Percentiles rank a stretch among this genome's conserved stretches.
These are phyloP conservation scores for Montipora cactus DNA, from an alignment of 64 coral and sea anemone species.

Conservation along the genomic window DNA sequence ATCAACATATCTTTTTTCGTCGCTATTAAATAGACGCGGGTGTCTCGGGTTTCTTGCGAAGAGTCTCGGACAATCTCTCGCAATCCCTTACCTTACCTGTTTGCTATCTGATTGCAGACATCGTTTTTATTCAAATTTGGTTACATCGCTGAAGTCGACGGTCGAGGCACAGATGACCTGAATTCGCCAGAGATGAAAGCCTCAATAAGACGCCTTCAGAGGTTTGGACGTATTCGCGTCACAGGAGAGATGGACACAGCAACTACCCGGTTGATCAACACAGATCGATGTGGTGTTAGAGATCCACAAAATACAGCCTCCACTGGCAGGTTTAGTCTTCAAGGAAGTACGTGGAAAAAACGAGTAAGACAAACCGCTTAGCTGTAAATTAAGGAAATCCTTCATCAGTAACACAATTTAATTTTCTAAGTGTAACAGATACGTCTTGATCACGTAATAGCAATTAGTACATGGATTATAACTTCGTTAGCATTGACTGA, in stretches of 20 bases:
- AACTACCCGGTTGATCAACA: slow-evolving; percentile 68
- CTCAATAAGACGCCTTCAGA: slow-evolving; percentile 69
- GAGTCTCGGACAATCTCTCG: neutral
- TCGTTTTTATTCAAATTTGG: slow-evolving; percentile 26
- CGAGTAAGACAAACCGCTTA: slow-evolving; percentile 51
- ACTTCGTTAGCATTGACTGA: no score
- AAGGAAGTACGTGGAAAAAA: slow-evolving; percentile 89
- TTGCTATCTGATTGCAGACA: neutral
- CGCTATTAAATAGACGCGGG: no score
- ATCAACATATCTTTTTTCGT: no score
- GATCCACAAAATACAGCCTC: slow-evolving; percentile 56
- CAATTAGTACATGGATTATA: no score
- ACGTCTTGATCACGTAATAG: no score
- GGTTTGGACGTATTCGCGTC: slow-evolving; percentile 66
- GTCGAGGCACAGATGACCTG: neutral
- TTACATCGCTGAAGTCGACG: neutral
- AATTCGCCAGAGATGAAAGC: slow-evolving; percentile 7
- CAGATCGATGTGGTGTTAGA: slow-evolving; percentile 78
- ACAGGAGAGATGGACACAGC: slow-evolving; percentile 81
- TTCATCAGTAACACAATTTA: no score
- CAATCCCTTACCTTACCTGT: neutral
- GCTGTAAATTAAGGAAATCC: no score
- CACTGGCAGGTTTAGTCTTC: slow-evolving; percentile 72
- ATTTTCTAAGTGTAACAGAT: no score
- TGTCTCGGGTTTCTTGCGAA: no score